Evolutionary conservation across 2,797 vertebrate genomes (phyloP).

Genomic region (Triplophysa bombifrons): DNA sequence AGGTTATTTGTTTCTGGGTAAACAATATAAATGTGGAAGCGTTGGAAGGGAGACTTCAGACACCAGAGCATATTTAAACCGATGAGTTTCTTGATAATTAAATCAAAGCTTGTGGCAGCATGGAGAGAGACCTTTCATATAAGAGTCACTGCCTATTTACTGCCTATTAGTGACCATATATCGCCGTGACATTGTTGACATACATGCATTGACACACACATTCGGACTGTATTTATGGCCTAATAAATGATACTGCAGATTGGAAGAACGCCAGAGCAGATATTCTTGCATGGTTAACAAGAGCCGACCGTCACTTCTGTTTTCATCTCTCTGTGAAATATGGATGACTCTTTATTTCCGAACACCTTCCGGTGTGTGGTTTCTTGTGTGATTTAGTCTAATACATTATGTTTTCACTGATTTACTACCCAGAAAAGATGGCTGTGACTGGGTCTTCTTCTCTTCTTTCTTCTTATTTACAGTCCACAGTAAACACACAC

Average conservation of each 20-base stretch:
- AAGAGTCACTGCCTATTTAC: conserved; percentile 45
- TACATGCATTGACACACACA: conserved; percentile 35
- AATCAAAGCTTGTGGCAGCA: conserved; percentile 47
- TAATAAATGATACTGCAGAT: conserved; percentile 45
- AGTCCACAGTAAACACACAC: not conserved
- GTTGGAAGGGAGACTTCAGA: conserved; percentile 17
- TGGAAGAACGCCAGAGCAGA: conserved; percentile 29
- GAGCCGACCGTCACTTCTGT: not conserved
- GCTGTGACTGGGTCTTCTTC: not conserved
- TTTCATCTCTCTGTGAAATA: conserved; percentile 33
- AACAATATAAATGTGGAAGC: conserved; percentile 33
- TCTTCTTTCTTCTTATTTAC: not conserved
- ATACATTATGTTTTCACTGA: not conserved
- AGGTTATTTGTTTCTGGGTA: conserved; percentile 25
- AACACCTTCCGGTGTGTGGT: not conserved
- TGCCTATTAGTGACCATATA: conserved; percentile 40
- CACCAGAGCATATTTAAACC: conserved; percentile 45
- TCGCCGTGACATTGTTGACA: conserved; percentile 39
- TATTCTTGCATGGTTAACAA: conserved; percentile 33
- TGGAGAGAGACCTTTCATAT: conserved; percentile 29
- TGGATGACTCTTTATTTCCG: conserved; percentile 27
- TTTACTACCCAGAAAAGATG: not conserved
- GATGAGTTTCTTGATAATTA: conserved; percentile 44
- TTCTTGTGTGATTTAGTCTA: conserved; percentile 11
- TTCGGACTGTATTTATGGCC: conserved; percentile 36